Conservation (phyloP, 2,797 vertebrate species). For the Picus viridis region DNA sequence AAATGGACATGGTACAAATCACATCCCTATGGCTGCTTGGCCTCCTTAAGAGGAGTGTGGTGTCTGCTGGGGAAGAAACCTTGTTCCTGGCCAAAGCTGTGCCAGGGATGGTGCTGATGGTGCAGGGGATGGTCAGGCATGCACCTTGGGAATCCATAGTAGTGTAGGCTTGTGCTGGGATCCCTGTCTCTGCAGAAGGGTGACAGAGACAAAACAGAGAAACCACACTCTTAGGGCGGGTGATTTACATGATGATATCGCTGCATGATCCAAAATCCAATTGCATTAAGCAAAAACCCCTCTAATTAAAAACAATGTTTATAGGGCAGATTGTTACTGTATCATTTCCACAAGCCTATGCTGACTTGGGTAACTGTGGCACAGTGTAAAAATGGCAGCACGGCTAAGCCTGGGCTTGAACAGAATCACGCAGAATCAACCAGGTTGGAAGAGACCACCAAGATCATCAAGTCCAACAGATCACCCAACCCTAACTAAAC, state of each 20-base stretch:
- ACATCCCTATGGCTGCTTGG: background rate
- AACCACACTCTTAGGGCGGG: background rate
- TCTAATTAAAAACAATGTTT: background rate
- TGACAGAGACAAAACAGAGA: background rate
- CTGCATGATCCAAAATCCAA: background rate
- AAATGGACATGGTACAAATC: background rate
- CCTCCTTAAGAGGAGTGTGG: background rate
- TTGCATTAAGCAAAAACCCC: background rate
- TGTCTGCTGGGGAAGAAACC: background rate
- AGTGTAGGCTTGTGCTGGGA: background rate
- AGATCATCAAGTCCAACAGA: no score
- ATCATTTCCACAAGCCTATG: background rate
- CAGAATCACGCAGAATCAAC: background rate
- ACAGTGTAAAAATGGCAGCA: background rate
- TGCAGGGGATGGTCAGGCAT: background rate
- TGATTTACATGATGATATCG: fast-evolving
- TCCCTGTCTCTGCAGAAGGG: background rate
- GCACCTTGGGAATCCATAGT: background rate
- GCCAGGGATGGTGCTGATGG: fast-evolving
- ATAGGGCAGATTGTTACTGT: background rate
- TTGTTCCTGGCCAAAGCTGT: background rate
- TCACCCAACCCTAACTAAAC: no score
- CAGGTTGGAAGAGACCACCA: no score
- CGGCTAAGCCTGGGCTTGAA: background rate
- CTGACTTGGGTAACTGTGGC: background rate